These are phyloP conservation scores for Saccostrea cuccullata DNA, from an alignment of 1,140 invertebrate genomes.

Conservation along the genomic window DNA sequence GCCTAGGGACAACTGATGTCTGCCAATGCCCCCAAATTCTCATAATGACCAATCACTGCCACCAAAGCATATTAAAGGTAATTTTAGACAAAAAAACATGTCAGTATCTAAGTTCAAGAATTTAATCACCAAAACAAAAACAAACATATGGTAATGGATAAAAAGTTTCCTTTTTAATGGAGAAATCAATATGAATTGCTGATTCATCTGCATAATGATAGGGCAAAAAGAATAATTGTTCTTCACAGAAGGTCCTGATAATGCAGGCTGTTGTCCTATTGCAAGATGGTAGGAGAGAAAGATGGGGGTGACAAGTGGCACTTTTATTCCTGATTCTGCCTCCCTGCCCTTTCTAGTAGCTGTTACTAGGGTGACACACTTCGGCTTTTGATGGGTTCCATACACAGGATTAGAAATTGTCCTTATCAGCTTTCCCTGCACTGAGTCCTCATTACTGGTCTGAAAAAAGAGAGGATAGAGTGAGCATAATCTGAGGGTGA, in stretches of 20 bases:
- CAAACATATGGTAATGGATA: slow-evolving; percentile 6
- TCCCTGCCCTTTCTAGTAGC: slow-evolving; percentile 9
- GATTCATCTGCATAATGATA: slow-evolving; percentile 21
- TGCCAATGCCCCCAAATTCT: not conserved
- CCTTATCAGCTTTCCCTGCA: slow-evolving; percentile 25
- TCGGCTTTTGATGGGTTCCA: slow-evolving; percentile 20
- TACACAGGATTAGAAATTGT: slow-evolving; percentile 13
- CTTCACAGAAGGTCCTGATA: not conserved
- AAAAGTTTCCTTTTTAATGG: not conserved
- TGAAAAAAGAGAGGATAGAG: slow-evolving; percentile 23
- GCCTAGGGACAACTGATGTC: not conserved
- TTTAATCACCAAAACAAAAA: slow-evolving; percentile 5
- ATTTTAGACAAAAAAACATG: not conserved
- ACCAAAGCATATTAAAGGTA: not conserved
- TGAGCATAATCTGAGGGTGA: slow-evolving; percentile 22
- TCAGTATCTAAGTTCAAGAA: not conserved
- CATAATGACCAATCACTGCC: not conserved
- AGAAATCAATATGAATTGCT: slow-evolving; percentile 28
- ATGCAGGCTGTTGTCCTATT: not conserved
- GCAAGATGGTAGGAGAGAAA: not conserved
- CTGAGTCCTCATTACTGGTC: not conserved
- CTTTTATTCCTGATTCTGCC: slow-evolving; percentile 13
- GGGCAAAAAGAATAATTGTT: not conserved
- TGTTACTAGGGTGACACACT: slow-evolving; percentile 26
- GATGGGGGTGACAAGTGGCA: slow-evolving; percentile 33